Evolutionary conservation across 2,797 vertebrate species (phyloP).

Genomic region (Buceros bicornis): DNA sequence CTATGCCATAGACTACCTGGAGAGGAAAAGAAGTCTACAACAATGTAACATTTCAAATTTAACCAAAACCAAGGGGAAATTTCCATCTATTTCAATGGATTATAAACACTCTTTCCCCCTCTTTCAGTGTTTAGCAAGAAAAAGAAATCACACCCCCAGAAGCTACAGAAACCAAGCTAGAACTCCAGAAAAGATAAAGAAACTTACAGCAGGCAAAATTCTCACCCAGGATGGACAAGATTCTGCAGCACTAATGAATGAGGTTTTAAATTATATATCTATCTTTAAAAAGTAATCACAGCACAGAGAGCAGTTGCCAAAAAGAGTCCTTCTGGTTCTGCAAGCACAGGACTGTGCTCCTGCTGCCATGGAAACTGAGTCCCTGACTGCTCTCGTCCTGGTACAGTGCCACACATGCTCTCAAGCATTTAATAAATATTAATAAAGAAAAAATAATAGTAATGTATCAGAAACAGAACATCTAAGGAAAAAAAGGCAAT

Average conservation of each 20-base stretch:
- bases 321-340: constrained; percentile 42
- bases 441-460: constrained; percentile 53
- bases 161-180: constrained; percentile 2
- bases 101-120: background rate
- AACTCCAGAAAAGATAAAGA: background rate
- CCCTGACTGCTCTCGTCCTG: constrained; percentile 36
- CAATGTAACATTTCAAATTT: background rate
- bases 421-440: constrained; percentile 58
- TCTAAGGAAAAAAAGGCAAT: background rate
- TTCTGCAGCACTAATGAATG: background rate
- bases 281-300: constrained; percentile 40
- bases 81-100: background rate
- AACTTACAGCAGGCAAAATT: constrained; percentile 50
- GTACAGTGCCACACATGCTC: constrained; percentile 61
- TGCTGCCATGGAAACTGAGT: constrained; percentile 68
- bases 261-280: background rate
- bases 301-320: constrained; percentile 19
- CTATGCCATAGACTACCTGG: background rate
- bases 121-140: background rate
- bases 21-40: background rate
- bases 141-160: background rate
- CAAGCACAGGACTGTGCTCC: constrained; percentile 53
- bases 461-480: background rate
- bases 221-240: constrained; percentile 8
- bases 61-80: background rate